A percentile compares a stretch with the other conserved stretches of the same genome.
Evolutionary conservation across 2,797 vertebrate species (phyloP).

Genomic region (Pseudopleuronectes americanus): DNA sequence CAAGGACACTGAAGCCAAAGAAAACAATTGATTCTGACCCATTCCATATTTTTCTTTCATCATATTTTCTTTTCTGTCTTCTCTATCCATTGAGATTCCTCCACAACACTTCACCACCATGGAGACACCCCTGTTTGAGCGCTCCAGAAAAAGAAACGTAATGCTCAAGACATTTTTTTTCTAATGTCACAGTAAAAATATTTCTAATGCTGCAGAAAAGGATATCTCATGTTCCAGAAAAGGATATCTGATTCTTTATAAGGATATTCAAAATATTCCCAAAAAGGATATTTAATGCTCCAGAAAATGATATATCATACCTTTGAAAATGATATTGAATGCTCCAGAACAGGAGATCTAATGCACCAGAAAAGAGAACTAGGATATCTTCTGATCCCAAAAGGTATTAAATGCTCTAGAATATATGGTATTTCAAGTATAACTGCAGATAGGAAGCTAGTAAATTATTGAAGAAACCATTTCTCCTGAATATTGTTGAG

Average conservation of each 20-base stretch:
- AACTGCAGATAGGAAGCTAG: neutral
- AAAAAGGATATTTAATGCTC: no score
- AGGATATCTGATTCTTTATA: no score
- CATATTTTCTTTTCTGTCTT: neutral
- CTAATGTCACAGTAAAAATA: neutral
- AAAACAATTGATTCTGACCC: constrained; percentile 40
- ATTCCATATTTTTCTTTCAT: constrained; percentile 11
- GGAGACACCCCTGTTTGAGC: neutral
- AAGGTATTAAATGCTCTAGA: neutral
- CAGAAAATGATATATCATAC: no score
- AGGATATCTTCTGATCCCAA: no score
- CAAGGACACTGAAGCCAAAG: constrained; percentile 50
- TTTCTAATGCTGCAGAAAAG: no score
- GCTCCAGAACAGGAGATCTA: no score
- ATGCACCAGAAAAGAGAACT: no score
- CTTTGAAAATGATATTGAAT: no score
- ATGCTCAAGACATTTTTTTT: neutral
- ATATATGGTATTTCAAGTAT: no score
- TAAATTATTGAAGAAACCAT: neutral
- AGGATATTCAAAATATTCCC: no score
- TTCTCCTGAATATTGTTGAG: constrained; percentile 10
- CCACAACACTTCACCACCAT: neutral
- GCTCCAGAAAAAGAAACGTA: no score
- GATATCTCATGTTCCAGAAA: no score
- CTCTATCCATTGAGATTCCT: constrained; percentile 12